Evolutionary conservation across 1,140 invertebrate genomes (phyloP).

Genomic region (Chionoecetes opilio): DNA sequence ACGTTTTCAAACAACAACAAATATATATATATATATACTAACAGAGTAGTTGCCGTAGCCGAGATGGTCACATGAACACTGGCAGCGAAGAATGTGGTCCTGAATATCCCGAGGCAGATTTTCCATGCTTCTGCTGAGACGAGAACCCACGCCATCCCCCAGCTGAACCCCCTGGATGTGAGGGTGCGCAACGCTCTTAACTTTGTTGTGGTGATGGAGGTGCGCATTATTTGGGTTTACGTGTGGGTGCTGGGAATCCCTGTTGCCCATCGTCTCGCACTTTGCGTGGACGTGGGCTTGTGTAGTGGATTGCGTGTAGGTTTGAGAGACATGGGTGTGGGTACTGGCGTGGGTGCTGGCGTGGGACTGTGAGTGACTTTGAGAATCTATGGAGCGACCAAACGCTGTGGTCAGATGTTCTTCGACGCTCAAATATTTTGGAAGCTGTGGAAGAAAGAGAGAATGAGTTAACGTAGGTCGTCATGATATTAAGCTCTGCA

Average conservation of each 20-base stretch:
- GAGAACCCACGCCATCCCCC: slow-evolving; percentile 27
- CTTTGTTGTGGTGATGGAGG: background rate
- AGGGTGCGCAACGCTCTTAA: background rate
- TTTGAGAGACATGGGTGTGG: slow-evolving; percentile 4
- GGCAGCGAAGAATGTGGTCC: slow-evolving; percentile 80
- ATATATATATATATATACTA: slow-evolving; percentile 41
- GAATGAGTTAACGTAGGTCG: background rate
- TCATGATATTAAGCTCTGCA: background rate
- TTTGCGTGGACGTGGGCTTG: background rate
- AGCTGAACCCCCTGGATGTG: background rate
- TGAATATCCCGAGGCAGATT: slow-evolving; percentile 79
- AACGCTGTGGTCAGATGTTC: slow-evolving; percentile 54
- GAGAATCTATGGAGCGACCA: slow-evolving; percentile 37
- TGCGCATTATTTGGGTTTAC: background rate
- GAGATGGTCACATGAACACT: slow-evolving; percentile 81
- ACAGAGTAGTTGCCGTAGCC: slow-evolving; percentile 81
- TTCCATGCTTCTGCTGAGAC: slow-evolving; percentile 77
- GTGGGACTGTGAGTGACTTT: background rate
- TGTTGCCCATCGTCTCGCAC: background rate
- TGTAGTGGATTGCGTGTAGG: slow-evolving; percentile 16
- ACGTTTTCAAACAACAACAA: background rate
- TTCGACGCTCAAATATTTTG: slow-evolving; percentile 62
- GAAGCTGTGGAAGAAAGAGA: slow-evolving; percentile 51
- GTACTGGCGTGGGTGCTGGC: background rate
- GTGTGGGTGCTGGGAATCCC: background rate